phyloP scores from a whole-genome alignment of 1,140 invertebrate genomes.

The Nasonia giraulti region DNA sequence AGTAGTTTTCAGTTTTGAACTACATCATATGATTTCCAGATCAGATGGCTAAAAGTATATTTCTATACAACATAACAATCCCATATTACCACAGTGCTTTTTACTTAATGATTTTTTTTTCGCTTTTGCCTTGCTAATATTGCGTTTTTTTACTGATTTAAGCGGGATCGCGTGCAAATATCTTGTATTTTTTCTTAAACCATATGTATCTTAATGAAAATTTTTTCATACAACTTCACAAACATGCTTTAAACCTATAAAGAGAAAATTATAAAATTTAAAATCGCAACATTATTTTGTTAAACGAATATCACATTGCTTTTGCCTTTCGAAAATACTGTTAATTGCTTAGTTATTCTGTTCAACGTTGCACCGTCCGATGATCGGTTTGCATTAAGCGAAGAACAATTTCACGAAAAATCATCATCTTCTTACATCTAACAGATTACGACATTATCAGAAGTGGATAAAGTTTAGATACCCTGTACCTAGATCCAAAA shows the following conservation, averaged over 20 bases:
- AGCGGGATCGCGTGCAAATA: not conserved
- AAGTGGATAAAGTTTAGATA: slow-evolving; percentile 14
- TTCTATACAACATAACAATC: not conserved
- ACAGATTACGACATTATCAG: not conserved
- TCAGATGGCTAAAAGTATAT: not conserved
- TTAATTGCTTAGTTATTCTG: slow-evolving; percentile 23
- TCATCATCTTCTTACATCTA: not conserved
- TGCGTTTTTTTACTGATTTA: not conserved
- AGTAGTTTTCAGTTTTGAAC: too few species aligned
- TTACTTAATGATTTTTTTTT: not conserved
- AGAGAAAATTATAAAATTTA: slow-evolving; percentile 22
- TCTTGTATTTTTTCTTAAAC: not conserved
- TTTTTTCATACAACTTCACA: slow-evolving; percentile 7
- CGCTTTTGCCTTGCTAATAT: not conserved
- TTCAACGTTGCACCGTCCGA: not conserved
- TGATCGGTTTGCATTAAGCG: not conserved
- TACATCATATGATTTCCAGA: too few species aligned
- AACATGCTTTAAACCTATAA: slow-evolving; percentile 22
- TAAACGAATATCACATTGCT: slow-evolving; percentile 41
- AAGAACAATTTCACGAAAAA: slow-evolving; percentile 8
- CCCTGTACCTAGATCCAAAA: not conserved
- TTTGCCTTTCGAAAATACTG: slow-evolving; percentile 38
- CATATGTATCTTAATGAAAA: not conserved
- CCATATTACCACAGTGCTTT: not conserved
- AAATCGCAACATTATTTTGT: slow-evolving; percentile 18